A percentile compares a stretch with the other conserved stretches of the same genome.
These are phyloP conservation scores for Salmo trutta DNA, from an alignment of 2,797 vertebrate species.

Conservation along the genomic window DNA sequence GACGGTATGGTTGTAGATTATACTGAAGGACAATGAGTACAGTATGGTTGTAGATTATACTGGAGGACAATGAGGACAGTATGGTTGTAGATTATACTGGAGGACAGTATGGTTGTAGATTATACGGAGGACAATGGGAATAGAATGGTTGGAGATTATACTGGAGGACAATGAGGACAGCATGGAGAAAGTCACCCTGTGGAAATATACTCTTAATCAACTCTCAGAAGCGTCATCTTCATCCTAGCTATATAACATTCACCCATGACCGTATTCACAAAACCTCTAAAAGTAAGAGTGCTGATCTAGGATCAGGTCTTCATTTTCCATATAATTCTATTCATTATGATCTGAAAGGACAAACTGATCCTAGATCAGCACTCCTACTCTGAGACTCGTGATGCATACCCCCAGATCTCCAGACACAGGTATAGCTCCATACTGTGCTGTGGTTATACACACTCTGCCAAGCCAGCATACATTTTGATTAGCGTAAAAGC, in stretches of 20 bases:
- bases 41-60: too few species aligned
- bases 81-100: too few species aligned
- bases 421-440: slow-evolving; percentile 23
- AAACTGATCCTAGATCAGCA: too few species aligned
- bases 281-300: not conserved
- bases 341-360: not conserved
- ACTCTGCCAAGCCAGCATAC: slow-evolving; percentile 3
- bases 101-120: too few species aligned
- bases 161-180: not conserved
- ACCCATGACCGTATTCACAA: not conserved
- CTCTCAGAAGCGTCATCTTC: not conserved
- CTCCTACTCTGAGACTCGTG: slow-evolving; percentile 22
- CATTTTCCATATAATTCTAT: not conserved
- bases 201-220: slow-evolving; percentile 1
- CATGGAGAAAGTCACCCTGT: not conserved
- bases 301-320: slow-evolving; percentile 5
- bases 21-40: too few species aligned
- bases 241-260: not conserved
- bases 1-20: too few species aligned
- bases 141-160: not conserved
- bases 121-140: not conserved
- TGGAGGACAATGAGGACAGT: too few species aligned
- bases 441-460: not conserved
- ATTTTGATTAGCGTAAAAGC: slow-evolving; percentile 64
- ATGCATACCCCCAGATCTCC: slow-evolving; percentile 17